Evolutionary conservation across 2,113 vertebrate genomes (phyloP).

Genomic region (Ciconia boyciana): DNA sequence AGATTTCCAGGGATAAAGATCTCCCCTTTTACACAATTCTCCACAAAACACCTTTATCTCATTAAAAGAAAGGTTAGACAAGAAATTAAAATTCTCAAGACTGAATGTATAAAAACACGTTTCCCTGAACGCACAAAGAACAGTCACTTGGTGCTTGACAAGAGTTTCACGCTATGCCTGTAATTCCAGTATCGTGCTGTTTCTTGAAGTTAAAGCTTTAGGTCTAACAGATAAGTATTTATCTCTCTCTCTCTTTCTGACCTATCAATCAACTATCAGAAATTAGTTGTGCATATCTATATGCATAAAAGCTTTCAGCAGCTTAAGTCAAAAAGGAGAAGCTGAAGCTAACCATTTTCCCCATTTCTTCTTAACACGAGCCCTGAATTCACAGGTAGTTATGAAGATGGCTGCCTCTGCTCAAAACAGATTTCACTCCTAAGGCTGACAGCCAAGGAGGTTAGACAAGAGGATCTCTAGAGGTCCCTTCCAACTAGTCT

Average conservation of each 20-base stretch:
- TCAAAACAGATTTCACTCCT: neutral
- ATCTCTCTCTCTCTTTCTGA: neutral
- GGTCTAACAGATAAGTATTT: too few relatives aligned
- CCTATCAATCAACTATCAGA: neutral
- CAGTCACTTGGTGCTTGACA: neutral
- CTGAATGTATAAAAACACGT: neutral
- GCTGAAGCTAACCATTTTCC: neutral
- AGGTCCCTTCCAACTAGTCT: neutral
- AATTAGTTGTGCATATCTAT: neutral
- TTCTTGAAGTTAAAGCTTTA: neutral
- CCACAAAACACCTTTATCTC: neutral
- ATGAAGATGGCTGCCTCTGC: neutral
- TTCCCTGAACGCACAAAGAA: neutral
- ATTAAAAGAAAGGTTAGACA: neutral
- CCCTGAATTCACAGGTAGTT: neutral
- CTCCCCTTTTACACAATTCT: neutral
- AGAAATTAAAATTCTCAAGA: neutral
- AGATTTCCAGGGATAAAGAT: neutral
- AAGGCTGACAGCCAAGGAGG: neutral
- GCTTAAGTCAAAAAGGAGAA: neutral
- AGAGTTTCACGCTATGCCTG: too few relatives aligned
- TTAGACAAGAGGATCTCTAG: neutral
- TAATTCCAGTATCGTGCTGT: neutral
- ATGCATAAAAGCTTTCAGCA: neutral
- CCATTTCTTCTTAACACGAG: neutral